Conservation (phyloP, 2,113 vertebrate genomes). For the Percopsis transmontana region DNA sequence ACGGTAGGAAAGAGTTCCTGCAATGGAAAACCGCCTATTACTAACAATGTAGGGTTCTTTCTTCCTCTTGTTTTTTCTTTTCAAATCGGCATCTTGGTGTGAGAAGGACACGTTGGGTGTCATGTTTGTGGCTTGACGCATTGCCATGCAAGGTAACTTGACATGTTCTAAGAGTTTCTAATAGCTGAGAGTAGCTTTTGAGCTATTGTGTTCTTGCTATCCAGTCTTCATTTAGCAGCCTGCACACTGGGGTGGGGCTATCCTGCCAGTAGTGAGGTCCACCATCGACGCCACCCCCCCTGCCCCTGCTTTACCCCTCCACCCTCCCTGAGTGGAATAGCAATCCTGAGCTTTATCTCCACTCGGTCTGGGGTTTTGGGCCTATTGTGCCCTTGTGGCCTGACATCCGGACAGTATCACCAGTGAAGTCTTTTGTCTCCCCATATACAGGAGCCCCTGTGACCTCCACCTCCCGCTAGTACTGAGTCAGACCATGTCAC, state of each 20-base stretch:
- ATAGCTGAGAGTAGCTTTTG: neutral
- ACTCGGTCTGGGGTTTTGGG: slow-evolving; percentile 41
- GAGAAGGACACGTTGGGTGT: neutral
- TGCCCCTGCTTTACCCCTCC: slow-evolving; percentile 3
- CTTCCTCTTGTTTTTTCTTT: neutral
- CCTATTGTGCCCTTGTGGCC: slow-evolving; percentile 56
- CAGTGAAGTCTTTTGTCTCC: slow-evolving; percentile 57
- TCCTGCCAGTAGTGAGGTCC: neutral
- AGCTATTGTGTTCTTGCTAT: slow-evolving; percentile 6
- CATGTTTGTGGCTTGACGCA: neutral
- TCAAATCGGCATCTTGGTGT: neutral
- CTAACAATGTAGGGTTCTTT: no score
- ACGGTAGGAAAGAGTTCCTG: no score
- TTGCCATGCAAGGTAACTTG: neutral
- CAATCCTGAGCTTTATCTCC: slow-evolving; percentile 58
- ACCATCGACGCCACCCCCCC: neutral
- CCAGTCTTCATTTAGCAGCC: slow-evolving; percentile 28
- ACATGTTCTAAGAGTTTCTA: neutral
- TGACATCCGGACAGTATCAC: slow-evolving; percentile 69
- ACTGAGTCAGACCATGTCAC: slow-evolving; percentile 54
- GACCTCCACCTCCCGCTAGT: slow-evolving; percentile 59
- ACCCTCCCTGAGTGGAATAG: slow-evolving; percentile 40
- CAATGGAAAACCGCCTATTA: no score
- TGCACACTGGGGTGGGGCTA: neutral
- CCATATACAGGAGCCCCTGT: slow-evolving; percentile 57